These are phyloP conservation scores for Pristionchus exspectatus DNA, from an alignment of 2,888 invertebrate species.

Conservation along the genomic window DNA sequence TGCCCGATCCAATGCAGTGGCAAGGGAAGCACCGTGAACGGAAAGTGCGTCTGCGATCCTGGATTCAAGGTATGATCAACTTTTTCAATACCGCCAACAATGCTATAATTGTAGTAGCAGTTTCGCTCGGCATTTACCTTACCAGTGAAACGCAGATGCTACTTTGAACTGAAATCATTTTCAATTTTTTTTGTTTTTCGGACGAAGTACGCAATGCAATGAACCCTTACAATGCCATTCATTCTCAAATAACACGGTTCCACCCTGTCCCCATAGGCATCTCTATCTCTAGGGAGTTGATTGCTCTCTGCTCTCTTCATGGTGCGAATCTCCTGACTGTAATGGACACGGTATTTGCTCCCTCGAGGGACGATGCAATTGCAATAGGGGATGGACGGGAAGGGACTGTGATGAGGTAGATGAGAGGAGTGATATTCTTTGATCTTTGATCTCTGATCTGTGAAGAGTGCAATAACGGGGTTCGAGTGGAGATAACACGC, in stretches of 20 bases:
- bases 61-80: conserved; percentile 60
- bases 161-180: not conserved
- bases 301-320: conserved; percentile 93
- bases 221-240: not conserved
- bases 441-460: conserved; percentile 17
- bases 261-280: not conserved
- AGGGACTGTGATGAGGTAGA: conserved; percentile 66
- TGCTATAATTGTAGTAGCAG: not conserved
- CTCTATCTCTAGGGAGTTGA: conserved; percentile 81
- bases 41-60: conserved; percentile 63
- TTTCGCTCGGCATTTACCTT: too few species aligned
- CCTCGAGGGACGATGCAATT: conserved; percentile 93
- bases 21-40: conserved; percentile 91
- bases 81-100: not conserved
- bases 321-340: conserved; percentile 95
- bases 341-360: conserved; percentile 94
- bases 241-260: not conserved
- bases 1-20: conserved; percentile 97
- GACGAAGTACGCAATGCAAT: not conserved
- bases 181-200: too few species aligned
- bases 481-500: not conserved
- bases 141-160: not conserved
- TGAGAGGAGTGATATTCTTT: not conserved
- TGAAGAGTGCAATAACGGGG: not conserved
- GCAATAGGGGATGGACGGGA: conserved; percentile 82